Evolutionary conservation across 64 coral and sea anemone species (phyloP).

Genomic region (Montipora capricornis): DNA sequence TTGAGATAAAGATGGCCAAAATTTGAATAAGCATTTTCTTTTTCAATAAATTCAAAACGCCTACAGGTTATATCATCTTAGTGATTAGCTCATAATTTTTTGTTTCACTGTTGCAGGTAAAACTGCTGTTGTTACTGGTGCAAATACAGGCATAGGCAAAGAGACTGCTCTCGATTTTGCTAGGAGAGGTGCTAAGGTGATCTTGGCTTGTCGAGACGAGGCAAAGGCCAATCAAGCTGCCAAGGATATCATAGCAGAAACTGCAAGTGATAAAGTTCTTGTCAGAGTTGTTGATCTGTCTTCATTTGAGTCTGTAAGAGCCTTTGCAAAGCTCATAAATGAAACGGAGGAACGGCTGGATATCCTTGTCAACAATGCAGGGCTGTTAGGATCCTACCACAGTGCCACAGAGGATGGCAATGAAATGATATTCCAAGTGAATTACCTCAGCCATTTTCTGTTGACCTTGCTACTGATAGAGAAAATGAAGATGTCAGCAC

Average conservation of each 20-base stretch:
- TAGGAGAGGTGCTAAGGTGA: constrained; percentile 79
- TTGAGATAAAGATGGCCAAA: too few species aligned
- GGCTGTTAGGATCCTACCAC: not conserved
- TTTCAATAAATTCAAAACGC: too few species aligned
- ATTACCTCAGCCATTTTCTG: constrained; percentile 87
- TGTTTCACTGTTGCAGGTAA: constrained; percentile 56
- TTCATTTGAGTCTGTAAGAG: constrained; percentile 83
- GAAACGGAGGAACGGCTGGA: constrained; percentile 83
- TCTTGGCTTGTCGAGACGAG: constrained; percentile 84
- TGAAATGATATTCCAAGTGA: constrained; percentile 68
- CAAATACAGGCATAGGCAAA: constrained; percentile 88
- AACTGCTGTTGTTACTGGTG: constrained; percentile 77
- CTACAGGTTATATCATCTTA: not conserved
- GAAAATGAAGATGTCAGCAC: constrained; percentile 78
- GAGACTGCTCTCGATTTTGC: constrained; percentile 88
- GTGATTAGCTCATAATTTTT: not conserved
- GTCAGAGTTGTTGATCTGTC: constrained; percentile 76
- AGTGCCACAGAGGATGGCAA: constrained; percentile 78
- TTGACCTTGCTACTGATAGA: constrained; percentile 73
- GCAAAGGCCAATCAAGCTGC: constrained; percentile 67
- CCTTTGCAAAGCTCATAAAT: constrained; percentile 68
- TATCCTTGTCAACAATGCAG: constrained; percentile 95
- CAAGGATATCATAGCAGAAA: constrained; percentile 75
- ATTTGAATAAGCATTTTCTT: too few species aligned
- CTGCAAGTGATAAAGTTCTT: constrained; percentile 73